These are phyloP conservation scores for Ophioninae sp. DNA, from an alignment of 2,888 invertebrate genomes.

Conservation along the genomic window DNA sequence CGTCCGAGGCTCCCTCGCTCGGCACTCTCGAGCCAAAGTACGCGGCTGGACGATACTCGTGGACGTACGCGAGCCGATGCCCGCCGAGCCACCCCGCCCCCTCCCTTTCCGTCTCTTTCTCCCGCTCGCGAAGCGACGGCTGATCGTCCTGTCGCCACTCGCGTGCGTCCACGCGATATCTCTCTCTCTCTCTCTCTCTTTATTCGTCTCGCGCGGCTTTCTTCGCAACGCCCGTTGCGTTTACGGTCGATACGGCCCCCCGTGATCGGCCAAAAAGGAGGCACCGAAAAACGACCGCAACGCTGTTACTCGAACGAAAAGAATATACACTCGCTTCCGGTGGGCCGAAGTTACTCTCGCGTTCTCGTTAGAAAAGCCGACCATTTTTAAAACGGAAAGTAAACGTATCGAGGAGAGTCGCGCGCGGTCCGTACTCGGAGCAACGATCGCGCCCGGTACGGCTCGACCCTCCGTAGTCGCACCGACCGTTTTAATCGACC, in stretches of 20 bases:
- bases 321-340: no score
- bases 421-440: no score
- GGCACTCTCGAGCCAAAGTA: constrained; percentile 65
- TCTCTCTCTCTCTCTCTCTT: neutral
- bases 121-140: constrained; percentile 60
- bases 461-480: no score
- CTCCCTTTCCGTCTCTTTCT: neutral
- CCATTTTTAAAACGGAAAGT: no score
- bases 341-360: no score
- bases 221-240: constrained; percentile 20
- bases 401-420: no score
- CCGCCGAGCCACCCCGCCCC: constrained; percentile 68
- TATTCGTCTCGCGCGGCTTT: neutral
- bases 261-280: neutral
- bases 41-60: constrained; percentile 77
- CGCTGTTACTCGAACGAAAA: no score
- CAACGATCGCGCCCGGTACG: no score
- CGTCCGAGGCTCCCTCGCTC: constrained; percentile 37
- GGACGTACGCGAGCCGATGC: constrained; percentile 80
- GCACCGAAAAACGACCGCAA: no score
- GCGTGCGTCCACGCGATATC: constrained; percentile 28
- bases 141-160: constrained; percentile 61
- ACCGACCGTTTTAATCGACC: no score
- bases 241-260: constrained; percentile 15
- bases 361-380: no score